Conservation (phyloP, 2,888 invertebrate genomes). For the Hirtodrosophila cameraria region DNA sequence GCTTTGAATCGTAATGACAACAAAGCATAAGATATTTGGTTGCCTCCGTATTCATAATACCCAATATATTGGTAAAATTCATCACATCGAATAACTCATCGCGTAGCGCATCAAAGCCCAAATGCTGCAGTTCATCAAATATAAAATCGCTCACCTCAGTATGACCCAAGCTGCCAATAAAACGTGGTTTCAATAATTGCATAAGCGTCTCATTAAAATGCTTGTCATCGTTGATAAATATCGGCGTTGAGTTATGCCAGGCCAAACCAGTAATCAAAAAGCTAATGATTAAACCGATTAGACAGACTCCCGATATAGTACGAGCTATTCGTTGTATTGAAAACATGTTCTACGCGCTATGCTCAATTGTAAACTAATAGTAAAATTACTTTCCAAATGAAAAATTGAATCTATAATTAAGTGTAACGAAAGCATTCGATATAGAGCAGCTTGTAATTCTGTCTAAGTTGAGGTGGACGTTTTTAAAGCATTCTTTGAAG, state of each 20-base stretch:
- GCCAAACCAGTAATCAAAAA: neutral
- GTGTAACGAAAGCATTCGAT: conserved; percentile 14
- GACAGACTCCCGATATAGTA: neutral
- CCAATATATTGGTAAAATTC: conserved; percentile 87
- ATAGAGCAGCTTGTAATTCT: neutral
- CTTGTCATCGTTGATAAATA: conserved; percentile 17
- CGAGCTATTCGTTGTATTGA: conserved; percentile 4
- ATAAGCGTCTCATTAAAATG: conserved; percentile 43
- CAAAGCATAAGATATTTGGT: conserved; percentile 87
- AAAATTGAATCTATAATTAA: neutral
- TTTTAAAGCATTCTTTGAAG: no score
- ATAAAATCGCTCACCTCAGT: conserved; percentile 33
- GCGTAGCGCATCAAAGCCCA: conserved; percentile 32
- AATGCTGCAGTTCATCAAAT: conserved; percentile 1
- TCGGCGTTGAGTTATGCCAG: neutral
- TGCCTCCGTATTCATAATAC: conserved; percentile 88
- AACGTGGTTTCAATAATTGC: conserved; percentile 35
- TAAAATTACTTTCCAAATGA: neutral
- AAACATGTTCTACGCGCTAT: neutral
- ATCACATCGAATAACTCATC: conserved; percentile 70
- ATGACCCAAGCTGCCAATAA: conserved; percentile 41
- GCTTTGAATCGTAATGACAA: conserved; percentile 92
- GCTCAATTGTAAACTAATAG: neutral
- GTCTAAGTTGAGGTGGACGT: no score
- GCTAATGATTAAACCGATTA: conserved; percentile 15